Conservation (phyloP, 2,888 invertebrate genomes). For the Phortica okadai region DNA sequence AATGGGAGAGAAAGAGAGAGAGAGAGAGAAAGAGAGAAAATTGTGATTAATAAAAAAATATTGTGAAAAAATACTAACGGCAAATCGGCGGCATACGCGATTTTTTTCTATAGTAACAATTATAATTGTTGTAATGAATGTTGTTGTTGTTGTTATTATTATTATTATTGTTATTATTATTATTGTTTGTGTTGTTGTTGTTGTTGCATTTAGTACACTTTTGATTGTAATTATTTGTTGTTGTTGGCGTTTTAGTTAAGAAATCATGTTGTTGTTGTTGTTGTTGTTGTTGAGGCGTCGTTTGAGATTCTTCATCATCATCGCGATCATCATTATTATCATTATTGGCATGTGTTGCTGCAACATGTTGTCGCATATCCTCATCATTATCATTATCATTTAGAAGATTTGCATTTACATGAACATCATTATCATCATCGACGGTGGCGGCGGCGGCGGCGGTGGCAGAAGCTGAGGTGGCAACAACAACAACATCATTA, state of each 20-base stretch:
- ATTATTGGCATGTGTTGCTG: background rate
- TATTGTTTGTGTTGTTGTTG: slow-evolving; percentile 47
- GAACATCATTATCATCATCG: slow-evolving; percentile 16
- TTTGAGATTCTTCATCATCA: background rate
- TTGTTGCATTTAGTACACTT: slow-evolving; percentile 73
- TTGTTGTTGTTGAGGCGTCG: background rate
- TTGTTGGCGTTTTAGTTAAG: slow-evolving; percentile 35
- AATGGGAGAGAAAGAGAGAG: background rate
- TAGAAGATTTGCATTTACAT: slow-evolving; percentile 14
- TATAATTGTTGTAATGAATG: slow-evolving; percentile 75
- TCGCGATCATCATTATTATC: background rate
- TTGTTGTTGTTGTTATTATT: slow-evolving; percentile 70
- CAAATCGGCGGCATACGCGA: slow-evolving; percentile 76
- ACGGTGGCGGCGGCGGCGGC: slow-evolving; percentile 22
- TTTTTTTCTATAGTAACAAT: slow-evolving; percentile 76
- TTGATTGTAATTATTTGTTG: slow-evolving; percentile 48
- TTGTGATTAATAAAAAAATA: slow-evolving; percentile 29
- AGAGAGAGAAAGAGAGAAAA: background rate
- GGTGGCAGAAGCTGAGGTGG: background rate
- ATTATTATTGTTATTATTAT: slow-evolving; percentile 46
- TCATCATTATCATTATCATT: slow-evolving; percentile 31
- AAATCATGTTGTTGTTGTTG: slow-evolving; percentile 1
- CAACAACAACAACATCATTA: slow-evolving; percentile 23
- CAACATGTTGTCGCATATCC: slow-evolving; percentile 1
- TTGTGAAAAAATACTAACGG: slow-evolving; percentile 73